Conservation (phyloP, 1,140 invertebrate species). For the Danaus plexippus region DNA sequence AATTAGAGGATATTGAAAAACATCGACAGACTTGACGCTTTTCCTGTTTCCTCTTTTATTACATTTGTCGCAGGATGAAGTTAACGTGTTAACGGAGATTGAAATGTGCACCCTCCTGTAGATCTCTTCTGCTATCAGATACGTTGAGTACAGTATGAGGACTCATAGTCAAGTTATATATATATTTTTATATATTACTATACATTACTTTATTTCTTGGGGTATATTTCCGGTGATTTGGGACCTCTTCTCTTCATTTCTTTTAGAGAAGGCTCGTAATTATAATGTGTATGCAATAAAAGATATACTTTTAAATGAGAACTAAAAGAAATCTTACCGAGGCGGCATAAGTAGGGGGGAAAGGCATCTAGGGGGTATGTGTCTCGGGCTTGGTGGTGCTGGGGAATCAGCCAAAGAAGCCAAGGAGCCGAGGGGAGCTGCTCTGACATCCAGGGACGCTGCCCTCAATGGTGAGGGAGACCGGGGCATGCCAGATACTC, state of each 20-base stretch:
- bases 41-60: no score
- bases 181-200: background rate
- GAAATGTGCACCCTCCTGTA: no score
- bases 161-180: background rate
- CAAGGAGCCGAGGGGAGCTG: conserved; percentile 73
- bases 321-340: conserved; percentile 37
- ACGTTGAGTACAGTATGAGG: background rate
- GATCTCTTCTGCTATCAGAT: background rate
- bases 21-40: no score
- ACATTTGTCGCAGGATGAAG: no score
- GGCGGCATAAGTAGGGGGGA: conserved; percentile 82
- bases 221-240: background rate
- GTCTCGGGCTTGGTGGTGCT: conserved; percentile 68
- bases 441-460: conserved; percentile 80
- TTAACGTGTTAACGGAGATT: no score
- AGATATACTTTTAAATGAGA: background rate
- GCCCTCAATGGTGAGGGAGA: conserved; percentile 83
- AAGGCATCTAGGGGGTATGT: conserved; percentile 74
- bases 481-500: conserved; percentile 73
- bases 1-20: no score
- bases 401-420: conserved; percentile 71
- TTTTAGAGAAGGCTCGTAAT: background rate
- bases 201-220: no score
- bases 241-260: background rate
- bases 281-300: background rate